Conservation (phyloP, 1,140 invertebrate genomes). For the Lucilia sericata region DNA sequence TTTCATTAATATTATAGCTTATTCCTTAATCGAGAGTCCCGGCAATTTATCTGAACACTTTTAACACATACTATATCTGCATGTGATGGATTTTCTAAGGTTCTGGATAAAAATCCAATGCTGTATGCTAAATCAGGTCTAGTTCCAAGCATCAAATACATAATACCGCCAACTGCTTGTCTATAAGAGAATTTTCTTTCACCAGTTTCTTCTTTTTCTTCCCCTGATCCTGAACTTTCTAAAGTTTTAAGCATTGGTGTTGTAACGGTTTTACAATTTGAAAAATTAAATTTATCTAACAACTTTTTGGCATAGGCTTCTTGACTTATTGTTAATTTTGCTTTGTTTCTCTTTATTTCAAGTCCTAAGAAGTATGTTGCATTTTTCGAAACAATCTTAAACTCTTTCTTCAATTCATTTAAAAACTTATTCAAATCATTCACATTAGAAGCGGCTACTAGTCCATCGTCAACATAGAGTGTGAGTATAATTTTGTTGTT, state of each 20-base stretch:
- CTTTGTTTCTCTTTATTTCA: slow-evolving; percentile 56
- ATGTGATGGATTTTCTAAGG: slow-evolving; percentile 61
- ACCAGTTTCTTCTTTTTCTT: too few relatives aligned
- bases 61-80: slow-evolving; percentile 59
- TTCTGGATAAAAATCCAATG: slow-evolving; percentile 60
- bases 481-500: too few relatives aligned
- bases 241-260: too few relatives aligned
- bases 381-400: slow-evolving; percentile 47
- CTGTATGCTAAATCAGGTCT: slow-evolving; percentile 65
- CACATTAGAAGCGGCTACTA: slow-evolving; percentile 58
- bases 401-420: slow-evolving; percentile 53
- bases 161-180: too few relatives aligned
- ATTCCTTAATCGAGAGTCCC: slow-evolving; percentile 58
- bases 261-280: too few relatives aligned
- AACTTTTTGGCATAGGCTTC: slow-evolving; percentile 59
- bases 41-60: slow-evolving; percentile 60
- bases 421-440: slow-evolving; percentile 51
- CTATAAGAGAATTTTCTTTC: too few relatives aligned
- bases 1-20: too few relatives aligned
- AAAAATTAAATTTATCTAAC: too few relatives aligned
- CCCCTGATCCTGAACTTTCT: too few relatives aligned
- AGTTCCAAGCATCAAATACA: slow-evolving; percentile 58
- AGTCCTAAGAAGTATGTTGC: slow-evolving; percentile 57
- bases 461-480: slow-evolving; percentile 59
- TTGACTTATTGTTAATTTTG: slow-evolving; percentile 53